Evolutionary conservation across 2,888 invertebrate genomes (phyloP).

Genomic region (Zaprionus obscuricornis): DNA sequence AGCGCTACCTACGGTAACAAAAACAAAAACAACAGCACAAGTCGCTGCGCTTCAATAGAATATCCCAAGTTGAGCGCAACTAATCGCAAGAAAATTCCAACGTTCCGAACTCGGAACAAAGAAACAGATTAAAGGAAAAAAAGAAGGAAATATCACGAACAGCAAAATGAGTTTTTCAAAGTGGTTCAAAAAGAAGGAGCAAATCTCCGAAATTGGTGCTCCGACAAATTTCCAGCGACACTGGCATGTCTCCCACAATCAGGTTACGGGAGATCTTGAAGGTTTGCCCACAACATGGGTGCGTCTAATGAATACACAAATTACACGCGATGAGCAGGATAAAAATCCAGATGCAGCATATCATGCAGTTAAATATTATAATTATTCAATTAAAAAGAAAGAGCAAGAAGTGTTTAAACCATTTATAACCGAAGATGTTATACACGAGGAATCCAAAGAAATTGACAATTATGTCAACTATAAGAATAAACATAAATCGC

Average conservation of each 20-base stretch:
- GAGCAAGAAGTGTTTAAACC: constrained; percentile 90
- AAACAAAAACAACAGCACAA: constrained; percentile 33
- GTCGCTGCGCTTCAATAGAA: constrained; percentile 55
- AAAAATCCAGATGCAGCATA: constrained; percentile 95
- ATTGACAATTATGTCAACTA: constrained; percentile 90
- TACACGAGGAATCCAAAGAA: constrained; percentile 92
- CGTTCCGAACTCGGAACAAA: constrained; percentile 15
- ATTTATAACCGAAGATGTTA: constrained; percentile 91
- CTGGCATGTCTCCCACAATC: constrained; percentile 94
- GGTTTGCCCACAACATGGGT: constrained; percentile 94
- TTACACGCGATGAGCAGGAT: constrained; percentile 93
- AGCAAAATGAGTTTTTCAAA: constrained; percentile 81
- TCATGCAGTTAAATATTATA: constrained; percentile 95
- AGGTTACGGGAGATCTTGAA: constrained; percentile 91
- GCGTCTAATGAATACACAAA: constrained; percentile 90
- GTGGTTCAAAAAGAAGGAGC: constrained; percentile 83
- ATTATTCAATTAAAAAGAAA: constrained; percentile 93
- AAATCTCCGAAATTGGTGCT: constrained; percentile 87
- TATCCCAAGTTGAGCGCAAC: constrained; percentile 65
- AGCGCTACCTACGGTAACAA: constrained; percentile 71
- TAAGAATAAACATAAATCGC: constrained; percentile 89
- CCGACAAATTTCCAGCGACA: constrained; percentile 94
- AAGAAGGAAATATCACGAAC: constrained; percentile 50
- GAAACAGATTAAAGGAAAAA: constrained; percentile 6
- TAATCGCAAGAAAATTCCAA: constrained; percentile 65